Base-by-base conservation (phyloP, 23 tunicate genomes). In the Ciona savignyi region DNA sequence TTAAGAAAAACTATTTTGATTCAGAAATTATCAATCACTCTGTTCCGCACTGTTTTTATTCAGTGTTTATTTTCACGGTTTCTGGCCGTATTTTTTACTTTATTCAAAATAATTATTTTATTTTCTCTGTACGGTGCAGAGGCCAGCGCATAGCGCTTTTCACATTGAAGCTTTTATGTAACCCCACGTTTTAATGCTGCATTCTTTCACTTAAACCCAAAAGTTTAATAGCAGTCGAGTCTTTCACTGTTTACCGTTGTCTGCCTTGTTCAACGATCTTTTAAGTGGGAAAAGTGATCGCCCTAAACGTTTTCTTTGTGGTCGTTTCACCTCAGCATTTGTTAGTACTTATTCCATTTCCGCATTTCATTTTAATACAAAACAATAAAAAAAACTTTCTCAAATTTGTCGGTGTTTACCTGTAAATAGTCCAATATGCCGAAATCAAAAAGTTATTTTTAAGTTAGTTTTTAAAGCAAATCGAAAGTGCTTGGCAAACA, bases 61-160 rank as follows among this genome's bases (percentile, higher is more conserved):
- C 56, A 42, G 56, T 42, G 56, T 42, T 42, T 15, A 15, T 42
- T 42, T 42, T 15, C 56, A 15, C 15, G 56, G 56, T 9, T 15
- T 15, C 56, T 42, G 9, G 56, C 56, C 56, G 56, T 15, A 15
- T 42, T 42, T n/a, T n/a, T n/a, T n/a, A n/a, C n/a, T n/a, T 42
- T 42, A 42, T 42, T 42, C 56, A 42, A 42, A 42, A 42, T 42
- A 42, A 42, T 42, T 42, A 9, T 42, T 42, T 42, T 42, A 42
- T 42, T n/a, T n/a, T 42, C 56, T 42, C 56, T 42, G 56, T 42
- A 42, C 56, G 56, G 56, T 42, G 56, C 56, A 42, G 56, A 42
- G 56, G 56, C 56, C 15, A 15, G 15, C 56, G 56, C 56, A 42
- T 6, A 42, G 56, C 56, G 56, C 56, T 9, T 42, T 42, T 42